A percentile compares a stretch with the other conserved stretches of the same genome.
These are phyloP conservation scores for Caenorhabditis wallacei DNA, from an alignment of 2,888 invertebrate species.

Conservation along the genomic window DNA sequence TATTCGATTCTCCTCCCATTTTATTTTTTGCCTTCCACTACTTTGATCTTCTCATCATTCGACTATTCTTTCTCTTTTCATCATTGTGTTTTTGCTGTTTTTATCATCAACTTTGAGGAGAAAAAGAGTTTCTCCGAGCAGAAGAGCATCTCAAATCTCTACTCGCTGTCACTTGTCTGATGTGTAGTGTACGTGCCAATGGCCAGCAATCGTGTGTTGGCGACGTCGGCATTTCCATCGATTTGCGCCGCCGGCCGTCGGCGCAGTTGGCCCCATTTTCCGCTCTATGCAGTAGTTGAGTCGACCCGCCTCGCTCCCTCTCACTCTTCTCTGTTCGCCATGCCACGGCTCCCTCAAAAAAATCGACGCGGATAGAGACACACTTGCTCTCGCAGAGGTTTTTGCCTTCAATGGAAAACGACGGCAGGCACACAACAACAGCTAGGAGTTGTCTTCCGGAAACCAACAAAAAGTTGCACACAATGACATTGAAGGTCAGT, in stretches of 20 bases:
- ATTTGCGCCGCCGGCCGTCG: slow-evolving; percentile 45
- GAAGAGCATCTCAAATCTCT: slow-evolving; percentile 50
- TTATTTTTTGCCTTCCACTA: neutral
- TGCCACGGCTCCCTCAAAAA: slow-evolving; percentile 44
- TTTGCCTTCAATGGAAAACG: slow-evolving; percentile 11
- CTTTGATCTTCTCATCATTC: slow-evolving; percentile 26
- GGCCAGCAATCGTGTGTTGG: slow-evolving; percentile 59
- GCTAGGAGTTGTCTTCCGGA: slow-evolving; percentile 1
- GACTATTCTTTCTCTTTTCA: slow-evolving; percentile 11
- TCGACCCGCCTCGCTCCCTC: slow-evolving; percentile 35
- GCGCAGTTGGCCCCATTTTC: slow-evolving; percentile 50
- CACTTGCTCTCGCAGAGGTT: slow-evolving; percentile 8
- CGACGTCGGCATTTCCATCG: slow-evolving; percentile 55
- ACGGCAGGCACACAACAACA: neutral
- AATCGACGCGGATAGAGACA: slow-evolving; percentile 18
- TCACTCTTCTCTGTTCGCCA: slow-evolving; percentile 42
- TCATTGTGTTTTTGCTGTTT: slow-evolving; percentile 25
- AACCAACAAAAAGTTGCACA: slow-evolving; percentile 5
- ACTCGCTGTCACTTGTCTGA: slow-evolving; percentile 42
- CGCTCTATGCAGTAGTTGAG: slow-evolving; percentile 28
- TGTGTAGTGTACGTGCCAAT: slow-evolving; percentile 56
- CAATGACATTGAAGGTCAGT: slow-evolving; percentile 41
- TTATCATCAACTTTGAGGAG: slow-evolving; percentile 18
- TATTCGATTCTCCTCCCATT: slow-evolving; percentile 23
- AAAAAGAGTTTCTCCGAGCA: slow-evolving; percentile 34